Base-by-base conservation (phyloP, 1,140 invertebrate species). In the Xylocopa sonorina region DNA sequence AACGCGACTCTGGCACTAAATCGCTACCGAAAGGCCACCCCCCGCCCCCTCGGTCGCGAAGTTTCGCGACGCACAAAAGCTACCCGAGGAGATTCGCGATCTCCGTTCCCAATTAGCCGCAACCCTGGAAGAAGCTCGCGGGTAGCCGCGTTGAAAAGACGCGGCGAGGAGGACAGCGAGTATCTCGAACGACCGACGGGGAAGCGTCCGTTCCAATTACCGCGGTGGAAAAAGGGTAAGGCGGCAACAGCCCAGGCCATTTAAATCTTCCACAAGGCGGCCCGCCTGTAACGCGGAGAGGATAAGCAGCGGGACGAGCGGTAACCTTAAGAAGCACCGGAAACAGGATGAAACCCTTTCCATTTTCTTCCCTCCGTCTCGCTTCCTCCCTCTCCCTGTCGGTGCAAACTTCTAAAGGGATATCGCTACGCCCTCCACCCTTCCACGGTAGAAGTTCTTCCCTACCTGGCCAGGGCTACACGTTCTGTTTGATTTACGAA, bases 341-440 rank as follows among this genome's bases (percentile, higher is more conserved):
- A 21, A 27, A 46, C 6, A 18, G 27, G 24, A 18, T n/a, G n/a
- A n/a, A n/a, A n/a, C n/a, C n/a, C n/a, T n/a, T n/a, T n/a, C n/a
- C n/a, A n/a, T n/a, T n/a, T n/a, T n/a, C n/a, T n/a, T n/a, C n/a
- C n/a, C n/a, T n/a, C n/a, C n/a, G n/a, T n/a, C n/a, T n/a, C n/a
- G n/a, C n/a, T n/a, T n/a, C n/a, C n/a, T n/a, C n/a, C n/a, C n/a
- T n/a, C n/a, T n/a, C n/a, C n/a, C n/a, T n/a, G n/a, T n/a, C n/a
- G n/a, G n/a, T n/a, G n/a, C 29, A 50, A 81, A 81, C 66, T 78
- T 81, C 58, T 71, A 58, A 78, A 78, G 78, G 79, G 74, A 81
- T 81, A 78, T 81, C 73, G 66, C 64, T 63, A 48, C 46, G 78
- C n/a, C n/a, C n/a, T n/a, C n/a, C n/a, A n/a, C n/a, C n/a, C n/a